Base-by-base conservation (phyloP, 1,140 invertebrate genomes). In the Drosophila tropicalis region DNA sequence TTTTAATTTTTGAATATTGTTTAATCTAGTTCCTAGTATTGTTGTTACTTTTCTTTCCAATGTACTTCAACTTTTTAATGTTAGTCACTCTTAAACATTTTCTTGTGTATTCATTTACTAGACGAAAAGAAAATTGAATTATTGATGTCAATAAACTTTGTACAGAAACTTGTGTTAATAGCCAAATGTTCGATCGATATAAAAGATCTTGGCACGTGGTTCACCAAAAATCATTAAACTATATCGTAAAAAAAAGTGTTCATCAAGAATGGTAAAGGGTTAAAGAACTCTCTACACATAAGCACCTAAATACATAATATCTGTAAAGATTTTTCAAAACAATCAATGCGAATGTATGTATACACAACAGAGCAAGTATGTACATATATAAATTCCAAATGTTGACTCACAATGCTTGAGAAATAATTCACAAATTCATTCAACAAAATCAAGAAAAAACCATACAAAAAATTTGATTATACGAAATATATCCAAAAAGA, bases 131-230 rank as follows among this genome's bases (percentile, higher is more conserved):
- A 78, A 67, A 72, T 32, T 41, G 55, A 32, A 67, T 78, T 67
- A 29, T 19, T 60, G 57, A 64, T 85, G 81, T 86, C 79, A 86
- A 87, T 76, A 86, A 82, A 82, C 79, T 68, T 41, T 62, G 29
- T 29, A 39, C 39, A n/a, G 22, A 36, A 70, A 78, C 63, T 70
- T 85, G 78, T 70, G 68, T 58, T 65, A 81, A 72, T 58, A 58
- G 71, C 69, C 47, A 22, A 29, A 81, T 76, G 66, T 51, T 62
- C 58, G 15, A 22, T 19, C 5, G 29, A 36, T 55, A 36, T 55
- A 17, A 10, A 19, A 55, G 32, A 19, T 32, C n/a, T 22, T 3
- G 25, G 55, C 61, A 40, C 39, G 57, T 70, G 44, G 44, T 67
- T 47, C 51, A 29, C 65, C 69, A 57, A 34, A 22, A 34, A 10